These are phyloP conservation scores for Kryptolebias ocellatus DNA, from an alignment of 2,797 vertebrate genomes.

Conservation along the genomic window DNA sequence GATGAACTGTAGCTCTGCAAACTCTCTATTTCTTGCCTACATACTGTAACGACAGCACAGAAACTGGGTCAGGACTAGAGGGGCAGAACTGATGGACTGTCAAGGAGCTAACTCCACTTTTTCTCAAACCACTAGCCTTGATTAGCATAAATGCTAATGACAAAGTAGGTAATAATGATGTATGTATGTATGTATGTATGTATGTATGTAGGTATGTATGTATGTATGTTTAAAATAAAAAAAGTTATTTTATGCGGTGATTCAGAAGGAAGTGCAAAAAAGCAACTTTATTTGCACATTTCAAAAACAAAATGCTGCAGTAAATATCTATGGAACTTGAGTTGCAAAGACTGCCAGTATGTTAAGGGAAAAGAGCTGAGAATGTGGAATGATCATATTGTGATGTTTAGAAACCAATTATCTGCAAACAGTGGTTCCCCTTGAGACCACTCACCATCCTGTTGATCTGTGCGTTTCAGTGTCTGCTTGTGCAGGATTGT, in stretches of 20 bases:
- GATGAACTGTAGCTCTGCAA: slow-evolving; percentile 22
- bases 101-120: slow-evolving; percentile 19
- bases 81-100: slow-evolving; percentile 54
- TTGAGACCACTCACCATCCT: slow-evolving; percentile 46
- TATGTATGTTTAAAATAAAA: not conserved
- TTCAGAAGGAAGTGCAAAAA: slow-evolving; percentile 1
- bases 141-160: slow-evolving; percentile 43
- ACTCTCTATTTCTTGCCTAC: slow-evolving; percentile 11
- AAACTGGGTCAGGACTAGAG: slow-evolving; percentile 60
- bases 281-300: slow-evolving; percentile 1
- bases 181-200: too few relatives aligned
- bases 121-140: slow-evolving; percentile 33
- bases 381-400: slow-evolving; percentile 29
- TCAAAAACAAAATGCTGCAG: slow-evolving; percentile 5
- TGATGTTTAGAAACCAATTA: slow-evolving; percentile 68
- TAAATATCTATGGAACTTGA: slow-evolving; percentile 21
- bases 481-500: slow-evolving; percentile 29
- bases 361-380: slow-evolving; percentile 10
- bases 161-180: slow-evolving; percentile 16
- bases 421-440: slow-evolving; percentile 56
- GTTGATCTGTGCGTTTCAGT: slow-evolving; percentile 24
- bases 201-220: too few relatives aligned
- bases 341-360: slow-evolving; percentile 14
- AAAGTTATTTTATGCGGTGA: slow-evolving; percentile 2
- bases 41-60: slow-evolving; percentile 26